Conservation (phyloP, 2,797 vertebrate genomes). For the Gallinago solitaria region DNA sequence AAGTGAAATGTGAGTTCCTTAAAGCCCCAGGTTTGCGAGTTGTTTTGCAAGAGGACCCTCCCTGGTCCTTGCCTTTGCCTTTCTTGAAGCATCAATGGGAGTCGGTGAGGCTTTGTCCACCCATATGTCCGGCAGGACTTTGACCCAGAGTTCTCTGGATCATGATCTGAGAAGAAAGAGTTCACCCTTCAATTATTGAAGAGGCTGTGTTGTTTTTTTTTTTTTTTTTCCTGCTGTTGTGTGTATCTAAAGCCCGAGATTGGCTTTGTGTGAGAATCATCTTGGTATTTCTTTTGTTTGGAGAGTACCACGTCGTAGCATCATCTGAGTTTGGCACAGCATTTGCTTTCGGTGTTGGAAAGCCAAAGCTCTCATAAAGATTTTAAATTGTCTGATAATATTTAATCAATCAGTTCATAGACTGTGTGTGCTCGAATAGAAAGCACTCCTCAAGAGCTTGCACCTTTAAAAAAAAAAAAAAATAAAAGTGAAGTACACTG, state of each 20-base stretch:
- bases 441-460: constrained; percentile 63
- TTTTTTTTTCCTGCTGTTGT: not conserved
- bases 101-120: not conserved
- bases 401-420: constrained; percentile 18
- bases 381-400: constrained; percentile 32
- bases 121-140: not conserved
- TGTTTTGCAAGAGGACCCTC: not conserved
- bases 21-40: not conserved
- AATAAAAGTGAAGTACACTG: constrained; percentile 13
- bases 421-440: not conserved
- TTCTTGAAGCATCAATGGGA: not conserved
- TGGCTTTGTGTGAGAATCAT: not conserved
- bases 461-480: constrained; percentile 42
- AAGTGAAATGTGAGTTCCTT: not conserved
- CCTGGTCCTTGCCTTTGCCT: not conserved
- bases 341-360: not conserved
- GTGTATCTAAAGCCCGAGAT: not conserved
- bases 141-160: not conserved
- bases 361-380: constrained; percentile 8
- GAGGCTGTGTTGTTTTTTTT: not conserved
- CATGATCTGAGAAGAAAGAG: not conserved
- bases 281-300: not conserved
- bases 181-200: not conserved
- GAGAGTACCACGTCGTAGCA: not conserved
- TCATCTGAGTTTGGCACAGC: not conserved